Evolutionary conservation across 2,797 vertebrate genomes (phyloP).

Genomic region (Poeciliopsis presidionis): DNA sequence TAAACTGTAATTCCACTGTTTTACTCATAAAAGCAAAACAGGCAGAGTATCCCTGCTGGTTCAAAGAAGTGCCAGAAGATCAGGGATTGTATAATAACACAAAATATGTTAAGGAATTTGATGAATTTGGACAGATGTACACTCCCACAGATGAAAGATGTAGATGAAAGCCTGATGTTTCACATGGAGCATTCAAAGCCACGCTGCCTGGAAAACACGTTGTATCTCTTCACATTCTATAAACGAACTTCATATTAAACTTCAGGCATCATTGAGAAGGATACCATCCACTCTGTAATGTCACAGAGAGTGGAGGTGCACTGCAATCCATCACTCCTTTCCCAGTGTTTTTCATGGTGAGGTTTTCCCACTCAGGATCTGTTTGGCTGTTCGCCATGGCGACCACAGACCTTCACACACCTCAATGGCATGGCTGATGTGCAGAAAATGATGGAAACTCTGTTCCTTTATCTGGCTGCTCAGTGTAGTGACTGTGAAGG

Average conservation of each 20-base stretch:
- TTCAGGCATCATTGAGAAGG: conserved; percentile 37
- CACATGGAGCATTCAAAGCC: background rate
- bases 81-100: too few species aligned
- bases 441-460: conserved; percentile 57
- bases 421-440: conserved; percentile 50
- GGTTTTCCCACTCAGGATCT: conserved; percentile 14
- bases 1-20: background rate
- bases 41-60: background rate
- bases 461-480: conserved; percentile 66
- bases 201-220: conserved; percentile 14
- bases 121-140: background rate
- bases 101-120: background rate
- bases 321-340: conserved; percentile 44
- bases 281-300: conserved; percentile 22
- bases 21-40: background rate
- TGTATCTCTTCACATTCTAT: conserved; percentile 14
- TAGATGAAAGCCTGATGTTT: background rate
- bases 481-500: conserved; percentile 68
- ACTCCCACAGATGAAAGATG: background rate
- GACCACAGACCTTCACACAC: conserved; percentile 62
- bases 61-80: background rate
- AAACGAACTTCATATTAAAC: conserved; percentile 24
- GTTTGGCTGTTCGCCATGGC: conserved; percentile 47
- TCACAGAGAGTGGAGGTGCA: conserved; percentile 35
- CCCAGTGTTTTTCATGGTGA: conserved; percentile 22